Evolutionary conservation across 2,113 vertebrate genomes (phyloP).

Genomic region (Lutjanus erythropterus): DNA sequence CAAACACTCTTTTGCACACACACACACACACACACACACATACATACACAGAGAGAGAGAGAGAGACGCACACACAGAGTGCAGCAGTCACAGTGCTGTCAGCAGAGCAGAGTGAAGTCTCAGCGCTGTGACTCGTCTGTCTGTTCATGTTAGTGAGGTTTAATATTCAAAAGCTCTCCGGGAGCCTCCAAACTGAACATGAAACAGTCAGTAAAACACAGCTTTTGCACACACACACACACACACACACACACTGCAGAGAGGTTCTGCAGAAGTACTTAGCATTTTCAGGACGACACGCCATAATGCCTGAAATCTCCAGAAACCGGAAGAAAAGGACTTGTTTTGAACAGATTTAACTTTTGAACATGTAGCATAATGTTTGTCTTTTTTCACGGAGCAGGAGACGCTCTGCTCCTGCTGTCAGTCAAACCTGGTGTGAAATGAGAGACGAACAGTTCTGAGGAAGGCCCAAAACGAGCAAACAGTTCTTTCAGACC

Average conservation of each 20-base stretch:
- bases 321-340: background rate
- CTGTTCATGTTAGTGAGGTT: slow-evolving; percentile 41
- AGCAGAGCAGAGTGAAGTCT: slow-evolving; percentile 44
- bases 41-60: background rate
- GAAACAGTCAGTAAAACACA: slow-evolving; percentile 28
- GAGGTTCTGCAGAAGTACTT: background rate
- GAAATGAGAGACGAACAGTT: no score
- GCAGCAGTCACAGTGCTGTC: slow-evolving; percentile 16
- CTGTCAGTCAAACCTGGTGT: no score
- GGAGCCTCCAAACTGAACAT: slow-evolving; percentile 34
- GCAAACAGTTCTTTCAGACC: no score
- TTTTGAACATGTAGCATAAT: background rate
- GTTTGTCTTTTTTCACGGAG: background rate
- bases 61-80: background rate
- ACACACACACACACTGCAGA: slow-evolving; percentile 12
- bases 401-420: background rate
- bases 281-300: background rate
- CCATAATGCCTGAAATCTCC: background rate
- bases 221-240: slow-evolving; percentile 19
- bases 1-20: no score
- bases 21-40: slow-evolving; percentile 3
- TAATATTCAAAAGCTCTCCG: slow-evolving; percentile 33
- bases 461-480: no score
- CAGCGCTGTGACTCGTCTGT: slow-evolving; percentile 36
- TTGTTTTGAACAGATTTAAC: background rate